Base-by-base conservation (phyloP, 1,140 invertebrate species). In the Atta colombica region DNA sequence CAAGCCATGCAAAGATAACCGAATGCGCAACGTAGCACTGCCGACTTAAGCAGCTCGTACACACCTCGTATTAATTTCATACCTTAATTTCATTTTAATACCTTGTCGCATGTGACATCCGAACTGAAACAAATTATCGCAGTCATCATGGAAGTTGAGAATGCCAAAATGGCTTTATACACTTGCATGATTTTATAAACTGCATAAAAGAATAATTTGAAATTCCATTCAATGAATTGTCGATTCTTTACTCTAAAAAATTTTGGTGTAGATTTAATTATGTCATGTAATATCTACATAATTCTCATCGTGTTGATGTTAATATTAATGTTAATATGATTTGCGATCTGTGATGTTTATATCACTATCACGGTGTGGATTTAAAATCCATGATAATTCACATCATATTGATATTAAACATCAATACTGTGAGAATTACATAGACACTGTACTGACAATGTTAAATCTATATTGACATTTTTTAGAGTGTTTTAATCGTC, bases 1-100 rank as follows among this genome's bases (percentile, higher is more conserved):
- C 39, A 63, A 85, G 86, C 63, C 74, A 49, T 71, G 39, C 45
- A 69, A 82, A 89, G 84, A 77, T 87, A 90, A 86, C 71, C 78
- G 51, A 81, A 84, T 51, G 63, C 63, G 63, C 61, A 65, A 72
- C 18, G 68, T 49, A 55, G 78, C 53, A 53, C 28, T 31, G 53
- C 25, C 53, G 55, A 84, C 55, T 82, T 21, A 28, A 31, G 53
- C 39, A 72, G 18, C 35, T 49, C 25, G 68, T 21, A 35, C 28
- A 25, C 80, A 45, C 18, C 35, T 72, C 16, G 39, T 39, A n/a
- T 82, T 60, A 35, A 61, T 81, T 77, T 61, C 58, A 39, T 45
- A 35, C 31, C 28, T 82, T 60, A 35, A 61, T 81, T 77, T 61
- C 58, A 39, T 45, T 71, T 71, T 45, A 55, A 81, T 71, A 55